phyloP scores from a whole-genome alignment of 2,113 vertebrate species.

The Saguinus imperator region DNA sequence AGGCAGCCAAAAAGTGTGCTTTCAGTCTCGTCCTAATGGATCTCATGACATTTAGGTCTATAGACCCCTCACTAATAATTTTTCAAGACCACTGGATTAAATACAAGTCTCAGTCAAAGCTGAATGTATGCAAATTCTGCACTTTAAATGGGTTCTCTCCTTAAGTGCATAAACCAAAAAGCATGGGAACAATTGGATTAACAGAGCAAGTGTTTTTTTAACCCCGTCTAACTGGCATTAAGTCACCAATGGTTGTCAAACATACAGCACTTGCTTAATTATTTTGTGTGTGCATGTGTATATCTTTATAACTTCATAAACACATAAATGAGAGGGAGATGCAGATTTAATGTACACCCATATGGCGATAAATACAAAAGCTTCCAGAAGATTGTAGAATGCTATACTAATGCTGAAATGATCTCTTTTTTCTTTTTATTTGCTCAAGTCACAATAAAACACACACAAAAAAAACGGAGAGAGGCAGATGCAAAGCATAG shows the following conservation, averaged over 20 bases:
- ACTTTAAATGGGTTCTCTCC: constrained; percentile 71
- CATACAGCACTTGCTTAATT: constrained; percentile 68
- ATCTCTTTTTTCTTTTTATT: constrained; percentile 13
- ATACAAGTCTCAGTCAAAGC: constrained; percentile 73
- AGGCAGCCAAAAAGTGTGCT: constrained; percentile 67
- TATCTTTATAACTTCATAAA: constrained; percentile 63
- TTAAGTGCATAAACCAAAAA: constrained; percentile 74
- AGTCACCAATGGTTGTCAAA: constrained; percentile 69
- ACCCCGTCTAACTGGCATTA: constrained; percentile 59
- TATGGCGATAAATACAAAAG: constrained; percentile 61
- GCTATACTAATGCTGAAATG: constrained; percentile 38
- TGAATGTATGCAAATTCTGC: constrained; percentile 68
- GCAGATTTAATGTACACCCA: constrained; percentile 61
- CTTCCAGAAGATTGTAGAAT: constrained; percentile 50
- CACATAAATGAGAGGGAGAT: constrained; percentile 64
- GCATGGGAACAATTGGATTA: constrained; percentile 64
- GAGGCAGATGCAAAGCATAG: constrained; percentile 14
- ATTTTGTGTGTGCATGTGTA: constrained; percentile 46
- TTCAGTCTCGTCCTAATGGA: constrained; percentile 72
- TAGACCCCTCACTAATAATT: constrained; percentile 73
- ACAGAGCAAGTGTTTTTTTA: not conserved
- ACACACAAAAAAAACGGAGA: not conserved
- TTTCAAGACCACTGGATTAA: constrained; percentile 74
- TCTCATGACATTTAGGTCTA: constrained; percentile 64
- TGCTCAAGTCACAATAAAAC: constrained; percentile 51